Conservation (phyloP, 2,888 invertebrate species). For the Nemoura dubitans region DNA sequence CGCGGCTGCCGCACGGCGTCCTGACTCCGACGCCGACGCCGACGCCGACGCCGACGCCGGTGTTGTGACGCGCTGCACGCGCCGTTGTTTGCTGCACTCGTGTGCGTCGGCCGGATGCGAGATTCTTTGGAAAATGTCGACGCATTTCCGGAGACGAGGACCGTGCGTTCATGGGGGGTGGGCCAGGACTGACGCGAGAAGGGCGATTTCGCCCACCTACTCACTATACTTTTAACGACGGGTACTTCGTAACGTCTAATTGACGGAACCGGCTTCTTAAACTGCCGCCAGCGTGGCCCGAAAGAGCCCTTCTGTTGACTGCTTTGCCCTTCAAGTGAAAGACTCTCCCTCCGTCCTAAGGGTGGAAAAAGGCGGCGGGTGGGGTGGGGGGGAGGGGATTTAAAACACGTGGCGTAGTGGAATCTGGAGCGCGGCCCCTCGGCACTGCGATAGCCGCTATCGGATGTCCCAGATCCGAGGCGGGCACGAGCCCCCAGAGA, state of each 20-base stretch:
- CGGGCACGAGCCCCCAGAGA: neutral
- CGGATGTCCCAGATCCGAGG: slow-evolving; percentile 12
- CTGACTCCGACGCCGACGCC: neutral
- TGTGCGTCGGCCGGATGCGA: neutral
- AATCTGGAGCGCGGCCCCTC: neutral
- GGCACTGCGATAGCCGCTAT: neutral
- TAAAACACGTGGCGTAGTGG: neutral
- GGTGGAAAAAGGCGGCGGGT: neutral
- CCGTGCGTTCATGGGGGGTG: neutral
- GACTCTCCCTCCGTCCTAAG: neutral
- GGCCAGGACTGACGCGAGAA: neutral
- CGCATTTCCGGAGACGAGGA: neutral
- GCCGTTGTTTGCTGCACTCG: no score
- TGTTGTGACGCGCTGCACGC: neutral
- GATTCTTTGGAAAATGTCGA: neutral
- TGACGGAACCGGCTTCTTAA: neutral
- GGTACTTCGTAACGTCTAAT: neutral
- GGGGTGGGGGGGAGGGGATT: no score
- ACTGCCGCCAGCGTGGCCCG: neutral
- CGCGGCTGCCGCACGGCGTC: neutral
- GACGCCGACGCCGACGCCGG: neutral
- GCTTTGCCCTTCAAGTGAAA: neutral
- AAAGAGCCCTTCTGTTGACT: neutral
- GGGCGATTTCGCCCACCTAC: neutral
- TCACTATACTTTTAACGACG: neutral